Evolutionary conservation across 1,140 invertebrate species (phyloP).

Genomic region (Drosophila pallidifrons): DNA sequence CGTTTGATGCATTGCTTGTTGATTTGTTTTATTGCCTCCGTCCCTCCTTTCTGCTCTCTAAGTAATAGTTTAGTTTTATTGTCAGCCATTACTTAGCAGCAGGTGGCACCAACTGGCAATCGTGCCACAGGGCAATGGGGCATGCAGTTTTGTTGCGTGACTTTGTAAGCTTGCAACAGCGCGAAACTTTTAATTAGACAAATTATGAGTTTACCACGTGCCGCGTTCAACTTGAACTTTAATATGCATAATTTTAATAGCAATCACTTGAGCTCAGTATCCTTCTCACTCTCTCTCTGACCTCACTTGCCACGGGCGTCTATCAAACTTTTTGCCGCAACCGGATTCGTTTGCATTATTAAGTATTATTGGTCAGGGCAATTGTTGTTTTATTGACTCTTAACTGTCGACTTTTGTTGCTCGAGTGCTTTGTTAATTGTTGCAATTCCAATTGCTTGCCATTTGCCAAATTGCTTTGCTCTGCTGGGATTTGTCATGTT

Average conservation of each 20-base stretch:
- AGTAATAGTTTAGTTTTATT: slow-evolving; percentile 37
- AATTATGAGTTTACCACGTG: slow-evolving; percentile 65
- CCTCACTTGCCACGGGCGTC: not conserved
- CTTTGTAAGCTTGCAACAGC: slow-evolving; percentile 46
- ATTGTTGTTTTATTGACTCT: slow-evolving; percentile 60
- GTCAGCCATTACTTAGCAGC: slow-evolving; percentile 35
- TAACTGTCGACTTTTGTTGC: slow-evolving; percentile 29
- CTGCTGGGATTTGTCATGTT: slow-evolving; percentile 31
- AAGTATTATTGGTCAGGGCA: slow-evolving; percentile 50
- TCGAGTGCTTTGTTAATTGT: slow-evolving; percentile 39
- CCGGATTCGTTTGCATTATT: slow-evolving; percentile 55
- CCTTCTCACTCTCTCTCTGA: too few species aligned
- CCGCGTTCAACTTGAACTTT: slow-evolving; percentile 45
- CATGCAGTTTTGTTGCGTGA: slow-evolving; percentile 31
- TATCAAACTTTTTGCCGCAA: slow-evolving; percentile 47
- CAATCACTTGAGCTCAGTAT: not conserved
- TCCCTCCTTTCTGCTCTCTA: not conserved
- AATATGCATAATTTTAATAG: slow-evolving; percentile 57
- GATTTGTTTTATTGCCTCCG: slow-evolving; percentile 53
- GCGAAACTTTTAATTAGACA: slow-evolving; percentile 72
- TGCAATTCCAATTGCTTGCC: slow-evolving; percentile 52
- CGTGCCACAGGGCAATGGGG: not conserved
- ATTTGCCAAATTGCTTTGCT: slow-evolving; percentile 47
- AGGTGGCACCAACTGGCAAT: slow-evolving; percentile 5
- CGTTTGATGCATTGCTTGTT: slow-evolving; percentile 44